A percentile compares a stretch with the other conserved stretches of the same genome.
Evolutionary conservation across 35 echinoderm and acorn worm species (phyloP).

Genomic region (Chiridota heheva): DNA sequence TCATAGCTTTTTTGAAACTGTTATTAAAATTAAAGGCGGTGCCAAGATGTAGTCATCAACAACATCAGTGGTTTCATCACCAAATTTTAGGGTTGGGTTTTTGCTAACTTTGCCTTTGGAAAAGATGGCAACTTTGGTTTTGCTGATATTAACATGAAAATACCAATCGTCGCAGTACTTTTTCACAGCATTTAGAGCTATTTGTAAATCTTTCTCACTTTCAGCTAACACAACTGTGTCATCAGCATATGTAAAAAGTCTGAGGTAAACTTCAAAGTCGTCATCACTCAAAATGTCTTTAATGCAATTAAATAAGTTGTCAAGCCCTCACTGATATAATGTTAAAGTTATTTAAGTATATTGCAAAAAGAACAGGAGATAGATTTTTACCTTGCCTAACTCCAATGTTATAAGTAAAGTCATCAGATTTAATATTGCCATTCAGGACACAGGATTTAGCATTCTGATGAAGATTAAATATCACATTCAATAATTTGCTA

Average conservation of each 20-base stretch:
- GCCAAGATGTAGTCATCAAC: constrained; percentile 30
- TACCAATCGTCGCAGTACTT: constrained; percentile 39
- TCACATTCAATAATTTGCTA: constrained; percentile 68
- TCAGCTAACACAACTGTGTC: constrained; percentile 41
- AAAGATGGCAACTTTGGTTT: constrained; percentile 34
- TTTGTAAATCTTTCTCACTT: constrained; percentile 27
- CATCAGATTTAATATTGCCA: constrained; percentile 26
- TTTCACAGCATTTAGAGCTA: constrained; percentile 27
- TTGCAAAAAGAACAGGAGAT: constrained; percentile 58
- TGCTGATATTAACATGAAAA: background rate
- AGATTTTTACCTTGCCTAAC: constrained; percentile 60
- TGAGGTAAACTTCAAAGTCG: background rate
- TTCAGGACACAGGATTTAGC: constrained; percentile 63
- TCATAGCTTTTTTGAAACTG: constrained; percentile 13
- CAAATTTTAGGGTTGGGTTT: constrained; percentile 15
- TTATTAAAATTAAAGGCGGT: constrained; percentile 23
- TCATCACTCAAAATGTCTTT: constrained; percentile 1
- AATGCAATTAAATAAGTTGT: background rate
- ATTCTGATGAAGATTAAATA: constrained; percentile 44
- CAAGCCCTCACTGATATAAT: constrained; percentile 35
- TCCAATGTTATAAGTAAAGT: constrained; percentile 59
- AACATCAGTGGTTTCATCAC: background rate
- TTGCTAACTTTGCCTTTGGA: constrained; percentile 50
- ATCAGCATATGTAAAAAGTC: constrained; percentile 31
- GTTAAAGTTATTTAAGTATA: constrained; percentile 65